Conservation (phyloP, 2,113 vertebrate species). For the Heptranchias perlo region DNA sequence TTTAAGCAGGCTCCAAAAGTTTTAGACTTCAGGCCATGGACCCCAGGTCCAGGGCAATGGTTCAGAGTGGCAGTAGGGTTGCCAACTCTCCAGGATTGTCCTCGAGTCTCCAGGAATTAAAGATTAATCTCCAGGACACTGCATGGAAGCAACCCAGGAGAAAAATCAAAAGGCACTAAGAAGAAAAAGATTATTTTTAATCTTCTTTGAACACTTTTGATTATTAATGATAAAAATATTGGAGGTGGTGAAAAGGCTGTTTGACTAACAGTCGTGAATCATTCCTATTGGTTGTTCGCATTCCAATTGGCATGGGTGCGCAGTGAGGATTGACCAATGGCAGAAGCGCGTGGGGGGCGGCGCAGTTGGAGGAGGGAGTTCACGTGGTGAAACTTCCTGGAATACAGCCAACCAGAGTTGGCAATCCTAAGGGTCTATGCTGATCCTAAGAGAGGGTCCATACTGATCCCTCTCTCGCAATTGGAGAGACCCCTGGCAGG, state of each 20-base stretch:
- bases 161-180: no score
- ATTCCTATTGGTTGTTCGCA: neutral
- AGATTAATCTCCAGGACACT: no score
- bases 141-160: no score
- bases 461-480: neutral
- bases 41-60: no score
- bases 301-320: neutral
- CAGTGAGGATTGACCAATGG: neutral
- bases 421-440: neutral
- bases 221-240: neutral
- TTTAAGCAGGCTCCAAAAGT: no score
- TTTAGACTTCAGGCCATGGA: no score
- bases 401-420: neutral
- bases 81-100: no score
- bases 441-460: neutral
- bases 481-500: neutral
- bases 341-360: neutral
- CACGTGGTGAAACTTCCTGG: no score
- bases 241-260: neutral
- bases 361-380: no score
- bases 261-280: neutral
- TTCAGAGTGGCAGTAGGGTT: no score
- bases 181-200: no score
- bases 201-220: neutral
- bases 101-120: no score